Conservation (phyloP, 2,113 vertebrate genomes). For the Connochaetes taurinus region DNA sequence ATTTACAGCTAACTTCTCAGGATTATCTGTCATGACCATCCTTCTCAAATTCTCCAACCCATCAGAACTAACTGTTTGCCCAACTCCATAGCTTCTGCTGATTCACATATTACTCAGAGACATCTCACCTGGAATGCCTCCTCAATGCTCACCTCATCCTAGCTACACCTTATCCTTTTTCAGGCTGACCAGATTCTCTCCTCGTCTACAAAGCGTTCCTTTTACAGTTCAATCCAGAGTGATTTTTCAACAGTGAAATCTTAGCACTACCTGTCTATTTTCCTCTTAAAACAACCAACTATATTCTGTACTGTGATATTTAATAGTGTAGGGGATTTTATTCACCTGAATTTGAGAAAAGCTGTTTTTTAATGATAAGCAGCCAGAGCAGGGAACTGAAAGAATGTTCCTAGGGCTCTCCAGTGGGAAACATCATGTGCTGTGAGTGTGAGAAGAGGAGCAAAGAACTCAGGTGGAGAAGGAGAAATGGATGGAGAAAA, state of each 20-base stretch:
- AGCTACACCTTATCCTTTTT: neutral
- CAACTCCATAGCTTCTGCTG: neutral
- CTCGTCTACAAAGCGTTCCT: neutral
- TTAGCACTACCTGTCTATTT: neutral
- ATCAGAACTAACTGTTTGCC: neutral
- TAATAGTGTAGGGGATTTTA: neutral
- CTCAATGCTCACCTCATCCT: neutral
- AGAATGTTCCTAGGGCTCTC: neutral
- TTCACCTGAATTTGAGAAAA: neutral
- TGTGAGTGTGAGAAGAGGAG: neutral
- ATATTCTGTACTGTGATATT: neutral
- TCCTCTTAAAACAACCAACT: neutral
- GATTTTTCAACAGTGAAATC: neutral
- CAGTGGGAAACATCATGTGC: fast-evolving
- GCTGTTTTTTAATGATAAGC: neutral
- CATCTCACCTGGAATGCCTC: neutral
- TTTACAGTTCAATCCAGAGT: neutral
- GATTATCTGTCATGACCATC: neutral
- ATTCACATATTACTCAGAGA: neutral
- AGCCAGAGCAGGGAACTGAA: neutral
- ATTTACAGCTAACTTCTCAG: neutral
- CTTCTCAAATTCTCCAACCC: neutral
- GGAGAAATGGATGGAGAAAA: neutral
- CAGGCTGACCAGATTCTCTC: neutral
- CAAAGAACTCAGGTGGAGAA: neutral